Conservation (phyloP, 2,888 invertebrate species). For the Flabesymbios commensalis region DNA sequence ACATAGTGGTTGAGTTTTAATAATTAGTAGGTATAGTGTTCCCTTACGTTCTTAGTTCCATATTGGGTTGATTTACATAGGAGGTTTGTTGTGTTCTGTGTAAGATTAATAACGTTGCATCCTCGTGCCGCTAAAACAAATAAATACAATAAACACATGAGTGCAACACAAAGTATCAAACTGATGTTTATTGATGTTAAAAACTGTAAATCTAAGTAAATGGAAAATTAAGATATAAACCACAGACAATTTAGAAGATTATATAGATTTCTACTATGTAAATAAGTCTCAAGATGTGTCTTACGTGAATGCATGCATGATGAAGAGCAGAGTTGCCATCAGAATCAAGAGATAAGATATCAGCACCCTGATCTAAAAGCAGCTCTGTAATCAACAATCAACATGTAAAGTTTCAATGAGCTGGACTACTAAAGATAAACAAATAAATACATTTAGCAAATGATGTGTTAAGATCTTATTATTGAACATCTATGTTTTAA, state of each 20-base stretch:
- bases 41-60: slow-evolving; percentile 65
- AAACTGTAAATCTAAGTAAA: background rate
- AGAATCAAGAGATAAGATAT: slow-evolving; percentile 64
- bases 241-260: background rate
- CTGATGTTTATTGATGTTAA: background rate
- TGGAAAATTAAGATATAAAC: background rate
- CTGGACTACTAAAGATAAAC: too few relatives aligned
- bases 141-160: slow-evolving; percentile 4
- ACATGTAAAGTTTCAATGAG: background rate
- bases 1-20: background rate
- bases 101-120: slow-evolving; percentile 66
- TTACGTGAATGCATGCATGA: slow-evolving; percentile 67
- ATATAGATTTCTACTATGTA: background rate
- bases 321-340: slow-evolving; percentile 70
- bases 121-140: slow-evolving; percentile 63
- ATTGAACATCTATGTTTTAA: too few relatives aligned
- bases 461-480: too few relatives aligned
- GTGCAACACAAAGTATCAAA: background rate
- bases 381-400: slow-evolving; percentile 62
- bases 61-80: slow-evolving; percentile 65
- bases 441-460: too few relatives aligned
- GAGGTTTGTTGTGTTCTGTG: slow-evolving; percentile 64
- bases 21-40: too few relatives aligned
- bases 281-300: slow-evolving; percentile 22
- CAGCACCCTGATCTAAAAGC: slow-evolving; percentile 65